Conservation (phyloP, 2,113 vertebrate genomes). For the Rafetus swinhoei region DNA sequence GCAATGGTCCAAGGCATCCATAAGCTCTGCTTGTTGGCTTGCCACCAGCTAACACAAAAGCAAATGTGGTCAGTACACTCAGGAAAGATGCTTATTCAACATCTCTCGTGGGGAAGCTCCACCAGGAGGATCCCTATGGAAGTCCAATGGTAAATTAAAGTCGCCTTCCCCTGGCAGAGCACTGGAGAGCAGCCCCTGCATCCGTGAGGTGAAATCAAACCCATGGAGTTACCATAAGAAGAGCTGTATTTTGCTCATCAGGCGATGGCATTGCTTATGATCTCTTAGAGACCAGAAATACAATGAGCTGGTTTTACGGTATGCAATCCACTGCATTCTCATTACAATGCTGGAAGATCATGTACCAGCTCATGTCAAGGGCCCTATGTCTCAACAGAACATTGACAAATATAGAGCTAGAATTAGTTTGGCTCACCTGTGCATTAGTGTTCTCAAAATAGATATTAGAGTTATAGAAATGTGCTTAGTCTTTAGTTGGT, state of each 20-base stretch:
- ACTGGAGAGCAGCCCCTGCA: background rate
- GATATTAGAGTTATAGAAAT: background rate
- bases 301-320: background rate
- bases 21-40: background rate
- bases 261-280: slow-evolving; percentile 44
- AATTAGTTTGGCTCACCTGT: background rate
- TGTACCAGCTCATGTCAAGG: background rate
- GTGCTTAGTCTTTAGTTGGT: background rate
- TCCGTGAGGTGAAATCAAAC: background rate
- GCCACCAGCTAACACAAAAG: background rate
- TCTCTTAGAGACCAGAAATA: slow-evolving; percentile 34
- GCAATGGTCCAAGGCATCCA: background rate
- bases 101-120: background rate
- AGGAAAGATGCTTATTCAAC: background rate
- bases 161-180: background rate
- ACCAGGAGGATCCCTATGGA: background rate
- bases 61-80: background rate
- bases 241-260: slow-evolving; percentile 50
- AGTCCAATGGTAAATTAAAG: background rate
- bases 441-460: background rate
- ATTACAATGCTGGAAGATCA: background rate
- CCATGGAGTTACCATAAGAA: slow-evolving; percentile 7
- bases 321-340: slow-evolving; percentile 3
- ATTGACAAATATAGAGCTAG: background rate
- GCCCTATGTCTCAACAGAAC: background rate